Evolutionary conservation across 2,797 vertebrate genomes (phyloP), one percentile per base, ranked within the genome.

Genomic region (Lagocephalus sceleratus): DNA sequence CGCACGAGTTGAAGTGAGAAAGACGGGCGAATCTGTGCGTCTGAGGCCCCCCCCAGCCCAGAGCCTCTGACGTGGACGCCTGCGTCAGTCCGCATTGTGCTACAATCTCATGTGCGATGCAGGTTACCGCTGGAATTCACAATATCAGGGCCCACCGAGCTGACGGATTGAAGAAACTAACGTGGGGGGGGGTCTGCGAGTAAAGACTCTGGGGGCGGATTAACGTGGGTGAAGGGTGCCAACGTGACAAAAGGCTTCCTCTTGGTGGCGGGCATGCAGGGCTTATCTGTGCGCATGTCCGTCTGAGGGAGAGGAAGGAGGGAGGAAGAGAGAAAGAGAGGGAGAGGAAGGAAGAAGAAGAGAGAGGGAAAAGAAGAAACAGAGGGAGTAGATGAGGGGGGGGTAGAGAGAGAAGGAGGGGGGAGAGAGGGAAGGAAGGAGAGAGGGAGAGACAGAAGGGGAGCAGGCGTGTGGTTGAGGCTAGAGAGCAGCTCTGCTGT

Each of bases 401-500:
- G n/a, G n/a, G n/a, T n/a, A n/a, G n/a, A 52, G 56, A 23, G 35
- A 40, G 48, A 68, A 45, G 41, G 39, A 53, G 57, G 53, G 57
- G 68, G n/a, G 54, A 40, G 47, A 74, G 38, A 66, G 10, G 10
- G 29, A 35, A 35, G 10, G 14, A 35, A 35, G 32, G 32, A 12
- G 32, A 7, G 32, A 35, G 32, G 32, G 6, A 6, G 32, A 12
- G 14, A 12, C n/a, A n/a, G n/a, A n/a, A 51, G 54, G 44, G 43
- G 50, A 29, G 10, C 26, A 19, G 65, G 66, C 5, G 3, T 20
- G n/a, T 3, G 47, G 82, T 68, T 57, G 71, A 68, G 44, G 63
- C 74, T 47, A 49, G 25, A 71, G 72, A 81, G 41, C 85, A n/a
- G 84, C 88, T 87, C 87, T 82, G 72, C 60, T 76, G 54, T 88